A percentile compares a stretch with the other conserved stretches of the same genome.
Evolutionary conservation across 1,140 invertebrate species (phyloP).

Genomic region (Papilio polyxenes): DNA sequence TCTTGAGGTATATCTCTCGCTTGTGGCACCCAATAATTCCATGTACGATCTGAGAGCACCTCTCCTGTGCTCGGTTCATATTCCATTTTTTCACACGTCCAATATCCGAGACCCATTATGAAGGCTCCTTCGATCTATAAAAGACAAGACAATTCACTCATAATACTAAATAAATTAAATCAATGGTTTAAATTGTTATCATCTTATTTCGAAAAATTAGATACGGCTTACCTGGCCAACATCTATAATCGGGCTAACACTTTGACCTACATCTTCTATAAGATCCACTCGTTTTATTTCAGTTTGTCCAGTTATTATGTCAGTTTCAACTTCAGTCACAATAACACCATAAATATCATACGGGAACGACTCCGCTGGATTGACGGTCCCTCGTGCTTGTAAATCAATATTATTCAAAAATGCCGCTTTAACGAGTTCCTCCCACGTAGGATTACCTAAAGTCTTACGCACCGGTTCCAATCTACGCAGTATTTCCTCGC

Average conservation of each 20-base stretch:
- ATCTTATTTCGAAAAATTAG: not conserved
- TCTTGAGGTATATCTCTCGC: constrained; percentile 91
- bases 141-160: not conserved
- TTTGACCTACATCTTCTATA: constrained; percentile 86
- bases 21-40: constrained; percentile 91
- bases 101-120: constrained; percentile 91
- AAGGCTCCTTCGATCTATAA: constrained; percentile 83
- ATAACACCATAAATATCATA: constrained; percentile 82
- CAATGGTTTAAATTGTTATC: not conserved
- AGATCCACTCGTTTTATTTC: constrained; percentile 85
- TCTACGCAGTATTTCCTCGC: constrained; percentile 75
- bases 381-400: constrained; percentile 46
- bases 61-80: constrained; percentile 83
- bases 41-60: constrained; percentile 86
- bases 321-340: constrained; percentile 85
- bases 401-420: constrained; percentile 81
- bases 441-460: constrained; percentile 82
- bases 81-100: constrained; percentile 85
- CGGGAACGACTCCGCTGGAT: constrained; percentile 61
- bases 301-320: constrained; percentile 86
- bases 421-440: constrained; percentile 81
- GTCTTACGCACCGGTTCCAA: constrained; percentile 82
- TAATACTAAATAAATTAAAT: not conserved
- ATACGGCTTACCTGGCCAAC: constrained; percentile 85
- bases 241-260: constrained; percentile 88